Percentiles rank a stretch among this genome's conserved stretches.
phyloP scores from a whole-genome alignment of 1,140 invertebrate species.

The Drosophila azteca region DNA sequence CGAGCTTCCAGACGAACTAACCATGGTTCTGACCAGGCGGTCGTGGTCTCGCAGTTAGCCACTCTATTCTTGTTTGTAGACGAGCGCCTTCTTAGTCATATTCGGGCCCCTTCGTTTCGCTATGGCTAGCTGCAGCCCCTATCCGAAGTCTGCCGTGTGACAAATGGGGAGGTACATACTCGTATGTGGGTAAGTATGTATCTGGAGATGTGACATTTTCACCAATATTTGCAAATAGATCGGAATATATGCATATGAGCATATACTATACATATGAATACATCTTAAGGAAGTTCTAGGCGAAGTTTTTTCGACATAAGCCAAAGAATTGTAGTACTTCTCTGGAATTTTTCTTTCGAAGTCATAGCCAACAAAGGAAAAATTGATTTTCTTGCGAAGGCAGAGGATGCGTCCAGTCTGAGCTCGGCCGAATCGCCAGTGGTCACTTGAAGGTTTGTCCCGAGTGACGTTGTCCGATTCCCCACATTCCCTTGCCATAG shows the following conservation, averaged over 20 bases:
- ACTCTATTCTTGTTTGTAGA: constrained; percentile 8
- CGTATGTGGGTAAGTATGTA: too few relatives aligned
- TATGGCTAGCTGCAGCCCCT: neutral
- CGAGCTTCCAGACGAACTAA: constrained; percentile 31
- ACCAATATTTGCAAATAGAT: neutral
- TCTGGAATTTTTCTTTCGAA: neutral
- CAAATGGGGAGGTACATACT: neutral
- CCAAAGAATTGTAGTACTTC: neutral
- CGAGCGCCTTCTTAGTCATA: constrained; percentile 34
- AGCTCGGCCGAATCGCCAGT: constrained; percentile 10
- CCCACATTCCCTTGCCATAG: constrained; percentile 13
- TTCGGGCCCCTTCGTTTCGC: constrained; percentile 51
- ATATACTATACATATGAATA: too few relatives aligned
- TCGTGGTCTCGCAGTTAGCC: constrained; percentile 30
- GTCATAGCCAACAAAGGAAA: constrained; percentile 8
- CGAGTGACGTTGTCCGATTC: neutral
- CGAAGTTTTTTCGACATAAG: too few relatives aligned
- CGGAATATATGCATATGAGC: neutral
- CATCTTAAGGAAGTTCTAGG: too few relatives aligned
- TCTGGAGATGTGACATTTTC: too few relatives aligned
- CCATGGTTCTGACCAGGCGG: constrained; percentile 37
- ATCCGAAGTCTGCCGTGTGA: constrained; percentile 9
- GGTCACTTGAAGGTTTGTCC: constrained; percentile 71
- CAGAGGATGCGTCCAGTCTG: neutral
- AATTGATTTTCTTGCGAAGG: constrained; percentile 43